Base-by-base conservation (phyloP, 2,113 vertebrate genomes). In the Balaenoptera acutorostrata region DNA sequence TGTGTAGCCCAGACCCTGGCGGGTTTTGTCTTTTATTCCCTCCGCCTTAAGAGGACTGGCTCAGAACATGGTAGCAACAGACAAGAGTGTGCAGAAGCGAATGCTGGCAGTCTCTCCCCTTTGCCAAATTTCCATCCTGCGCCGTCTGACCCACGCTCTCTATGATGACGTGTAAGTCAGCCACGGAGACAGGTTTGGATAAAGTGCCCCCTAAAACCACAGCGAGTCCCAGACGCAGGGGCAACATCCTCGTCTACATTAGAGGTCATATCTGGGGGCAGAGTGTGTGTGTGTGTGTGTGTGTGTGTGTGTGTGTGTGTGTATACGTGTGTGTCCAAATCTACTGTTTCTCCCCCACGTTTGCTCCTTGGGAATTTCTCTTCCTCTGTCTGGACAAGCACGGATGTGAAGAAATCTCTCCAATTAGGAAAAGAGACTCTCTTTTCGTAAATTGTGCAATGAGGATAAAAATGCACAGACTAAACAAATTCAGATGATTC, bases 401-500 rank as follows among this genome's bases (percentile, higher is more conserved):
- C 27, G 31, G n/a, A 52, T 36, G 39, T 78, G 83, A 95, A 61
- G 18, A 92, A 88, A 46, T 82, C 20, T 20, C 55, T 91, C 59
- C 41, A 61, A 8, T 52, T 68, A 52, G 52, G 52, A 52, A 52
- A 52, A 52, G 63, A 66, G 31, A 68, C 39, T 33, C 49, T 12
- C 27, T 90, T 87, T 89, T 64, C 78, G 84, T 31, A 44, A 92
- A 63, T 52, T 92, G n/a, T 92, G 55, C 74, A 87, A 55, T 41
- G 69, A 83, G 21, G 63, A 29, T 78, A 64, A 77, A 97, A 95
- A 78, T 68, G 81, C 68, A 81, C 78, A 97, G 97, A 96, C 96
- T 97, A 98, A 98, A 97, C 97, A 95, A 94, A 80, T 8, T 63
- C 57, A 88, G 74, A 78, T 59, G 46, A 74, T 49, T 57, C 3